phyloP scores from a whole-genome alignment of 2,888 invertebrate species.

The Biston betularia region DNA sequence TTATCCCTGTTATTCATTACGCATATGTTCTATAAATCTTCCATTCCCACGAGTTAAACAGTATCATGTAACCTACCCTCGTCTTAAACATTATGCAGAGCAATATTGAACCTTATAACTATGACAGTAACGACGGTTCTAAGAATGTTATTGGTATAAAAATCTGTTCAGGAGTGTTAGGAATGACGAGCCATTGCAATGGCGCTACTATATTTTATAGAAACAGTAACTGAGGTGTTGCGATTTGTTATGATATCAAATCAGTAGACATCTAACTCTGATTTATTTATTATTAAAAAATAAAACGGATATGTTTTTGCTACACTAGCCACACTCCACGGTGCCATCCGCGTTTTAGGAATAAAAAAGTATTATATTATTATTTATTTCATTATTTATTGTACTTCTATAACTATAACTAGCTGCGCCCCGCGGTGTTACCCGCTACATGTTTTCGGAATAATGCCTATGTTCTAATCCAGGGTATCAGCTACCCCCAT shows the following conservation, averaged over 20 bases:
- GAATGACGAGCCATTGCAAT: slow-evolving; percentile 71
- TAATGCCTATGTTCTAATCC: no score
- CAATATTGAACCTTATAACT: slow-evolving; percentile 47
- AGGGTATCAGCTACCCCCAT: no score
- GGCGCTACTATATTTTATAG: not conserved
- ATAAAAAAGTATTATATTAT: no score
- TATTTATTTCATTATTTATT: no score
- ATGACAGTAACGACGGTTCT: slow-evolving; percentile 33
- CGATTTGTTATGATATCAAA: not conserved
- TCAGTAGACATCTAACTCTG: not conserved
- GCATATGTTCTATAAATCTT: slow-evolving; percentile 60
- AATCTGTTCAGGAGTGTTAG: slow-evolving; percentile 78
- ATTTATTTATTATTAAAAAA: no score
- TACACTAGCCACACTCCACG: no score
- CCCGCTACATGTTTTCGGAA: no score
- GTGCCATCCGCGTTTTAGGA: no score
- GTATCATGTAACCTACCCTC: slow-evolving; percentile 62
- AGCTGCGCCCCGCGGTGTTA: no score
- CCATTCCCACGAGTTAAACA: slow-evolving; percentile 76
- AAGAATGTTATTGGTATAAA: slow-evolving; percentile 58
- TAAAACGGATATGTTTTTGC: no score
- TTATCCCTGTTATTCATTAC: slow-evolving; percentile 56
- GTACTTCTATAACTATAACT: no score
- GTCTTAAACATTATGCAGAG: slow-evolving; percentile 30
- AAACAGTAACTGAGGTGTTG: slow-evolving; percentile 16